phyloP scores from a whole-genome alignment of 2,888 invertebrate genomes.

The Lacanobia wlatinum region DNA sequence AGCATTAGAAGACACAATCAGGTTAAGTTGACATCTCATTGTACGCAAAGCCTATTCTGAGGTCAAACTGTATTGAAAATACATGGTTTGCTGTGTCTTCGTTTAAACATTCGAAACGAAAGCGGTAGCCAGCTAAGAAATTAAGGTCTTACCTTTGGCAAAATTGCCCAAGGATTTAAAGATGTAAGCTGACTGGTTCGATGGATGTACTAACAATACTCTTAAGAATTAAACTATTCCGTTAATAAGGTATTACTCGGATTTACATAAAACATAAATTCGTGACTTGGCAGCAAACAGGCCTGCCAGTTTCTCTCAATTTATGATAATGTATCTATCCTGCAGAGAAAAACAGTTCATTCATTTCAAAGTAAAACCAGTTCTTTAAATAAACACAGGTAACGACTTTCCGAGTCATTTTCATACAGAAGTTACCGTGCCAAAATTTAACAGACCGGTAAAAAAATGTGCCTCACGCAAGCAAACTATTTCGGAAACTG shows the following conservation, averaged over 20 bases:
- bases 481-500: slow-evolving; percentile 43
- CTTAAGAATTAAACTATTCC: too few relatives aligned
- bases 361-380: background rate
- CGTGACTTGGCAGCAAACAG: too few relatives aligned
- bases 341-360: background rate
- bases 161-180: background rate
- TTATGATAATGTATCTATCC: too few relatives aligned
- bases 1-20: background rate
- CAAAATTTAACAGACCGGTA: slow-evolving; percentile 39
- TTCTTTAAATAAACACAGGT: slow-evolving; percentile 25
- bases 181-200: background rate
- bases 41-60: too few relatives aligned
- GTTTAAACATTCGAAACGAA: background rate
- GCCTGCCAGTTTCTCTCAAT: too few relatives aligned
- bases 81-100: background rate
- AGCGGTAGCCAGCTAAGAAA: background rate
- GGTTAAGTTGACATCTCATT: background rate
- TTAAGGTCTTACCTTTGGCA: too few relatives aligned
- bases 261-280: too few relatives aligned
- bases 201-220: too few relatives aligned
- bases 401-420: slow-evolving; percentile 16
- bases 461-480: slow-evolving; percentile 29
- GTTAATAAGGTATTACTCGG: too few relatives aligned
- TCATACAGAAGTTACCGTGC: slow-evolving; percentile 31
- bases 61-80: background rate